Percentiles rank a stretch among this genome's conserved stretches.
phyloP scores from a whole-genome alignment of 2,888 invertebrate genomes.

The Acronicta aceris region DNA sequence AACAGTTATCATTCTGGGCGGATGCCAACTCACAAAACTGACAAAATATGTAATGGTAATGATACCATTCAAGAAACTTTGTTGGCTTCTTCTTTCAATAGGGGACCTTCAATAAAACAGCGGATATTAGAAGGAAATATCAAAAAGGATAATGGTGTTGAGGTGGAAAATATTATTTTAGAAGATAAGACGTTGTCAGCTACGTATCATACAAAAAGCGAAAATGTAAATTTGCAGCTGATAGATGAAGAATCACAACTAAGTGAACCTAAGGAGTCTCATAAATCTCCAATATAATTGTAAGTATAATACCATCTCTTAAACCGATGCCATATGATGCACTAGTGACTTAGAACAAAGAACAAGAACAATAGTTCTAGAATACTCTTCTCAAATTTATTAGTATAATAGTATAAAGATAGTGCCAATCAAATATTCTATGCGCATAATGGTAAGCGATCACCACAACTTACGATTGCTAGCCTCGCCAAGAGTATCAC shows the following conservation, averaged over 20 bases:
- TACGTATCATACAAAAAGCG: conserved; percentile 76
- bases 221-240: conserved; percentile 80
- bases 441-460: no score
- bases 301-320: conserved; percentile 64
- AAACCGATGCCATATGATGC: no score
- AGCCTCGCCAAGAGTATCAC: no score
- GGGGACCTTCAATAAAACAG: conserved; percentile 85
- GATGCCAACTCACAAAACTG: conserved; percentile 88
- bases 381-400: no score
- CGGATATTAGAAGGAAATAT: conserved; percentile 73
- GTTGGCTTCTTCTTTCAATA: conserved; percentile 88
- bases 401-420: no score
- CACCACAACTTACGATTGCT: no score
- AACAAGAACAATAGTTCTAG: no score
- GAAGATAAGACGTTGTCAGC: conserved; percentile 81
- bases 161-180: conserved; percentile 89
- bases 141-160: conserved; percentile 87
- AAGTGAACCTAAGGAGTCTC: conserved; percentile 72
- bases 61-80: conserved; percentile 92
- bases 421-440: no score
- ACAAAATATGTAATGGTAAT: conserved; percentile 93
- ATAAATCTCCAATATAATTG: conserved; percentile 73
- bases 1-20: conserved; percentile 84
- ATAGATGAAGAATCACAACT: conserved; percentile 82
- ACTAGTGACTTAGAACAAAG: no score